Conservation (phyloP, 2,888 invertebrate species). For the Phasia obesa region DNA sequence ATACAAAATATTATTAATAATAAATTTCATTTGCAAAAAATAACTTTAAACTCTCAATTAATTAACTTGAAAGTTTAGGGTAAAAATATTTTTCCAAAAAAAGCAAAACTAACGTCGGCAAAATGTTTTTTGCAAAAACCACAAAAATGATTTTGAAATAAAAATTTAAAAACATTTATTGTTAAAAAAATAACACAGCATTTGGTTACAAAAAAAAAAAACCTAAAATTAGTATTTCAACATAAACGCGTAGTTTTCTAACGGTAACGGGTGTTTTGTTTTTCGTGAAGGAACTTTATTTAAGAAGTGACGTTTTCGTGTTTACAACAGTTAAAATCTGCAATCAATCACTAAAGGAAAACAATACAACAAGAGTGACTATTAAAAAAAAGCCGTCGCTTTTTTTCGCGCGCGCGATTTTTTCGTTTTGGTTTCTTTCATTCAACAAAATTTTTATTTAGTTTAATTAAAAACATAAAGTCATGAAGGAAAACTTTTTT, state of each 20-base stretch:
- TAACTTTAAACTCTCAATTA: conserved; percentile 1
- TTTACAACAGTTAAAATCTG: conserved; percentile 1
- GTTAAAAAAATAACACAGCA: conserved; percentile 60
- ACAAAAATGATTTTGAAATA: conserved; percentile 41
- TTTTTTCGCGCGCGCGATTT: conserved; percentile 69
- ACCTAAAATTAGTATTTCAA: conserved; percentile 4
- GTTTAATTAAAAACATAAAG: conserved; percentile 36
- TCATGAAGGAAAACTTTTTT: conserved; percentile 40
- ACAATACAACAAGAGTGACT: conserved; percentile 4
- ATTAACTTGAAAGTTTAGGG: conserved; percentile 22
- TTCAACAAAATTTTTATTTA: conserved; percentile 17
- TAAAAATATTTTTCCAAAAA: conserved; percentile 13
- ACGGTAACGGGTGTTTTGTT: conserved; percentile 44
- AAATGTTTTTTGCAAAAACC: conserved; percentile 39
- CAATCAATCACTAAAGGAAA: not conserved
- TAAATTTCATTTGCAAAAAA: conserved; percentile 31
- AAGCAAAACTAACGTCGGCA: conserved; percentile 64
- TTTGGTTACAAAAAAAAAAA: conserved; percentile 17
- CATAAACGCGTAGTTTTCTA: conserved; percentile 31
- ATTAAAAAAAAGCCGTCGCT: conserved; percentile 70
- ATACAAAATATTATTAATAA: conserved; percentile 45
- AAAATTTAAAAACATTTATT: conserved; percentile 17
- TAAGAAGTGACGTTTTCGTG: not conserved
- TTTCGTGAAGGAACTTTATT: conserved; percentile 32
- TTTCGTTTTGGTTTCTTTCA: conserved; percentile 54